phyloP scores from a whole-genome alignment of 2,113 vertebrate genomes.

The Progne subis region DNA sequence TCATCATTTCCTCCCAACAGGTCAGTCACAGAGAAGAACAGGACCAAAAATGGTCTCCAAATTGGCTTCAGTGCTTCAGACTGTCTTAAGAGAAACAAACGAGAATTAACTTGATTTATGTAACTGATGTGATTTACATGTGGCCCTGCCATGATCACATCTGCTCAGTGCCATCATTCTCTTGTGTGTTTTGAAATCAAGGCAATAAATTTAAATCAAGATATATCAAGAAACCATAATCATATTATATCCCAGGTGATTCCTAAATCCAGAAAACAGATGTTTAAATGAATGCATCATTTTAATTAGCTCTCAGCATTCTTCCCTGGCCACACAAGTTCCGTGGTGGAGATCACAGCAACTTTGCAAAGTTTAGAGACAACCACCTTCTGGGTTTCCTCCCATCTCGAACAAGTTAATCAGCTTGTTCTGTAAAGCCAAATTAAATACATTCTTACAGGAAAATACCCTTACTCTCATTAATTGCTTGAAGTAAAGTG shows the following conservation, averaged over 20 bases:
- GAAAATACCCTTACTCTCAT: background rate
- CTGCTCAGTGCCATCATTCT: background rate
- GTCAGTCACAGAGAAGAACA: background rate
- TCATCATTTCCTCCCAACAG: background rate
- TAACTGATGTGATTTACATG: background rate
- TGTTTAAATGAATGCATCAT: background rate
- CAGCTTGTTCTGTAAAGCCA: background rate
- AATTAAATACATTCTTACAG: background rate
- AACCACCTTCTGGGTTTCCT: background rate
- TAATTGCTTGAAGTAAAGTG: background rate
- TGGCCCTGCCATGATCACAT: background rate
- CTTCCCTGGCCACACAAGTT: background rate
- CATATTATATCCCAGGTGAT: background rate
- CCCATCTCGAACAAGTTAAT: background rate
- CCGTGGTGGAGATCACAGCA: background rate
- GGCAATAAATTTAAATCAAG: background rate
- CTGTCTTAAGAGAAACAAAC: background rate
- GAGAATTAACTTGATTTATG: background rate
- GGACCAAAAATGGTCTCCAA: background rate
- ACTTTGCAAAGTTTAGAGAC: background rate
- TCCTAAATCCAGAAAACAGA: background rate
- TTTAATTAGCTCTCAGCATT: background rate
- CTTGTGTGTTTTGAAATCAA: background rate
- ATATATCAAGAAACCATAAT: background rate
- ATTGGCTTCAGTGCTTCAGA: background rate